Conservation (phyloP, 92 coral and sea anemone genomes). For the Bergia puertoricense region DNA sequence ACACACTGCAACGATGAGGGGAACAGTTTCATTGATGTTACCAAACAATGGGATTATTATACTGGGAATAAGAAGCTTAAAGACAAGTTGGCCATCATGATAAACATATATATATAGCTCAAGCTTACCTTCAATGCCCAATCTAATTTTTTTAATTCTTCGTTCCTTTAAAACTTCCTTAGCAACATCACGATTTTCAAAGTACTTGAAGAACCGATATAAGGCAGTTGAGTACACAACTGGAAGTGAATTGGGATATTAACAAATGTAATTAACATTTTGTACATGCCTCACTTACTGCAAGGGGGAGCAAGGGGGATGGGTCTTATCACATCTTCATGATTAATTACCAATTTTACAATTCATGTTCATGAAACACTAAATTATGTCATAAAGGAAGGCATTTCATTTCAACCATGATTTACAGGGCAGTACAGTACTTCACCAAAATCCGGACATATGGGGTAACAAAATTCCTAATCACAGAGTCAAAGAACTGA, state of each 20-base stretch:
- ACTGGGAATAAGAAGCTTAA: neutral
- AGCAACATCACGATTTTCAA: constrained; percentile 98
- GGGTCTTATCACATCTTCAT: neutral
- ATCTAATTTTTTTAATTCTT: constrained; percentile 92
- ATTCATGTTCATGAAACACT: no score
- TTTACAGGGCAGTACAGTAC: no score
- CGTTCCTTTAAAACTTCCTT: constrained; percentile 96
- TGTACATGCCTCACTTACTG: neutral
- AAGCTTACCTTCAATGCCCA: constrained; percentile 92
- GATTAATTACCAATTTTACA: no score
- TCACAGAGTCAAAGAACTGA: no score
- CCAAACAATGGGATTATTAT: neutral
- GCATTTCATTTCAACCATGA: no score
- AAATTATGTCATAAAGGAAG: no score
- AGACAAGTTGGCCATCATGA: neutral
- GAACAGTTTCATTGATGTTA: no score
- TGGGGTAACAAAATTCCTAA: no score
- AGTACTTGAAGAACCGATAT: constrained; percentile 97
- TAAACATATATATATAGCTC: neutral
- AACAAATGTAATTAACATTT: neutral
- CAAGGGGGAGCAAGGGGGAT: neutral
- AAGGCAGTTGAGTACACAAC: constrained; percentile 87
- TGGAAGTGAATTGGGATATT: constrained; percentile 37
- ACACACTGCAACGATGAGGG: no score
- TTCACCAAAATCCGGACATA: no score